Percentiles rank a stretch among this genome's conserved stretches.
Evolutionary conservation across 2,797 vertebrate genomes (phyloP).

Genomic region (Lutjanus campechanus): DNA sequence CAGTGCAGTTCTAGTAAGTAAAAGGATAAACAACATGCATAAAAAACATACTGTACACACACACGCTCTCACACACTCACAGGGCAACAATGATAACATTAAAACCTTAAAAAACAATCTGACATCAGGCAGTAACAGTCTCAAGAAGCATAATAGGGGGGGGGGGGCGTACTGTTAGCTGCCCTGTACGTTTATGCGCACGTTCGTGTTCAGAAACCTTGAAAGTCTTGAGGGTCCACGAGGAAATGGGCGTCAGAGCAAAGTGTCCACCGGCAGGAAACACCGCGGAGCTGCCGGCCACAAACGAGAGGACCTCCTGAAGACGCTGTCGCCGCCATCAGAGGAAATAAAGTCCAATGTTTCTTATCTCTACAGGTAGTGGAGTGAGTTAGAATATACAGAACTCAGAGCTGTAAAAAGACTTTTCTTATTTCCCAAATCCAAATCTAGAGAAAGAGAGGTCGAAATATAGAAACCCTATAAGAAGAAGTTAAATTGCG

Average conservation of each 20-base stretch:
- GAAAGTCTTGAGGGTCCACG: constrained; percentile 48
- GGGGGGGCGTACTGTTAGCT: constrained; percentile 69
- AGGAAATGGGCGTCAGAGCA: constrained; percentile 33
- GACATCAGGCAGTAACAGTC: constrained; percentile 80
- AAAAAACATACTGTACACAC: constrained; percentile 41
- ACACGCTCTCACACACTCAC: constrained; percentile 18
- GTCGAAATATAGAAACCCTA: constrained; percentile 59
- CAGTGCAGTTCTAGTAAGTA: constrained; percentile 73
- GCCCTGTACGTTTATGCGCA: constrained; percentile 67
- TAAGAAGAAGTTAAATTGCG: constrained; percentile 64
- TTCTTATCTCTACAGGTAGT: constrained; percentile 27
- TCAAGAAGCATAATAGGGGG: constrained; percentile 52
- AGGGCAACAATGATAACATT: constrained; percentile 48
- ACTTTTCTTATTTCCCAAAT: constrained; percentile 44
- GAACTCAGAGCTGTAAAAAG: constrained; percentile 48
- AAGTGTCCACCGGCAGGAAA: constrained; percentile 35
- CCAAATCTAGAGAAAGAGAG: constrained; percentile 55
- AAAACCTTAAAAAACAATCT: constrained; percentile 58
- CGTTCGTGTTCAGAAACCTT: constrained; percentile 60
- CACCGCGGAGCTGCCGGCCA: constrained; percentile 27
- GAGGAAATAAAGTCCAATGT: constrained; percentile 21
- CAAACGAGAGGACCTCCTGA: constrained; percentile 14
- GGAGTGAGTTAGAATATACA: constrained; percentile 43
- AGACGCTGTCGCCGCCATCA: not conserved
- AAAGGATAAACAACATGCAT: constrained; percentile 53